Evolutionary conservation across 2,888 invertebrate genomes (phyloP), one percentile per base, ranked within the genome.

Genomic region (Ellobium chinense): DNA sequence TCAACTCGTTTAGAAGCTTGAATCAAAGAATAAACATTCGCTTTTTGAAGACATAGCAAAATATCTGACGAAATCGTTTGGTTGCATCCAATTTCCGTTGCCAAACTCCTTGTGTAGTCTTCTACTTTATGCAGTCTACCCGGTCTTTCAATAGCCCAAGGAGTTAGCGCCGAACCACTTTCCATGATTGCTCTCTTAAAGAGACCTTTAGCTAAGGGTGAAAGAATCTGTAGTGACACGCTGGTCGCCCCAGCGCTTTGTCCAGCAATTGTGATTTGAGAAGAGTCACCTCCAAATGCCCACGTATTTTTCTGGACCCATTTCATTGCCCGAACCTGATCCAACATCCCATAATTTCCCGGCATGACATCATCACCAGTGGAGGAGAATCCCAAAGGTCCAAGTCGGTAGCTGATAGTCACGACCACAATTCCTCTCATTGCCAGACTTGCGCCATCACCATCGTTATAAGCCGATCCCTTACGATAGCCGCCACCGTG

Each of bases 311-410:
- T 58, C 37, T 73, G 60, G 3, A 73, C 73, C 73, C 73, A 73
- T 29, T 60, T 73, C 36, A 73, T 24, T 1, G 73, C 73, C 14
- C 60, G 37, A 12, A 73, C 60, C 62, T 73, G 73, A 34, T 77
- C 77, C 24, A 77, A 46, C 77, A 77, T 68, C 37, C 77, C 77
- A 58, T 77, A 77, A 68, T 77, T 77, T 60, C 77, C 68, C 9
- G 77, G 77, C 77, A 77, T 77, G 37, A 68, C 37, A 36, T 68
- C 68, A 58, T 77, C 77, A 5, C 68, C 77, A 14, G 77, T 77
- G 58, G 68, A 68, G 29, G 62, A 18, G n/a, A 77, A 70, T 7
- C 70, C 70, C 21, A 58, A 24, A 34, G 34, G 7, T n/a, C 70
- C 70, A n/a, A 70, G 56, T 9, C 68, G 39, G 27, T 68, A 68